Base-by-base conservation (phyloP, 2,888 invertebrate genomes). In the Parnassius apollo region DNA sequence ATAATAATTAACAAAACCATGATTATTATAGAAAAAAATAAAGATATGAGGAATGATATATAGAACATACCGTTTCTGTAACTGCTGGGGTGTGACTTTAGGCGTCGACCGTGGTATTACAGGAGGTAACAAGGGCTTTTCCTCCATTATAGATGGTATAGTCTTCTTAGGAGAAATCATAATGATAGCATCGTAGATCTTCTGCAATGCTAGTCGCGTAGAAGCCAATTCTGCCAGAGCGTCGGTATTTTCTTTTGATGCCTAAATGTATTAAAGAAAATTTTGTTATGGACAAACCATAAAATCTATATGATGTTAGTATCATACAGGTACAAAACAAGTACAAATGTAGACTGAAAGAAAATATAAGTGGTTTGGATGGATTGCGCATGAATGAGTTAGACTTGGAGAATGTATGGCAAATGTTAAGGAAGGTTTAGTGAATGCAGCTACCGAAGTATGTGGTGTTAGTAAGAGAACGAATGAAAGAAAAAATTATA, bases 101-200 rank as follows among this genome's bases (percentile, higher is more conserved):
- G 91, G 82, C 67, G 84, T 90, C 1, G 88, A 88, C 0, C 89
- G 76, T 3, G 80, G 80, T 2, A 81, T 51, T 2, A 76, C 74
- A 0, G 85, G 86, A 11, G 89, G 88, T 22, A 91, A 18, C 2
- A 91, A 68, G 0, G 90, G 89, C 46, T 70, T 82, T 12, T 86
- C 93, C 35, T 94, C 94, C 62, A 95, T 81, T 51, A 93, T 69
- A 0, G 78, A 84, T 0, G 94, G 94, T 44, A 93, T 71, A 2
- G 83, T 85, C 71, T 93, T 93, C 68, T 92, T 93, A 0, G 95
- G 95, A 72, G 93, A 93, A 1, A 95, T 78, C 1, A 93, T 87
- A 55, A 93, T 77, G 62, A 95, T 93, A 2, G 93, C 93, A 42
- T 93, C 93, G 80, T 95, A 94, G 61, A 94, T 89, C 80, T 93